A percentile compares a stretch with the other conserved stretches of the same genome.
These are phyloP conservation scores for Halocynthia aurantium DNA, from an alignment of 23 tunicate species.

Conservation along the genomic window DNA sequence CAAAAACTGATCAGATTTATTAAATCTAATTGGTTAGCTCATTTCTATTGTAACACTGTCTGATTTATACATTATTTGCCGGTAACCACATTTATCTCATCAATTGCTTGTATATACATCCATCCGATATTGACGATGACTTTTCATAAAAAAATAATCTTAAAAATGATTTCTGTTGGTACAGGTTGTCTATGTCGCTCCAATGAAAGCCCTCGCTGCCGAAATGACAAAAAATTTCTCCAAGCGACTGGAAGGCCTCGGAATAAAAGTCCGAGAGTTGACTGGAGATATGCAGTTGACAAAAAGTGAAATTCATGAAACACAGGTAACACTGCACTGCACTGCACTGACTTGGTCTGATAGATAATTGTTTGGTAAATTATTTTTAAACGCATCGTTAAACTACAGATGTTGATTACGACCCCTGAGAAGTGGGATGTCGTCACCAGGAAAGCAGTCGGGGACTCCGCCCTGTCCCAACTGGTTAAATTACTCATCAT, in stretches of 20 bases:
- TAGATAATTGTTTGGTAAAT: not conserved
- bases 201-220: constrained; percentile 99
- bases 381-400: no score
- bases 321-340: constrained; percentile 44
- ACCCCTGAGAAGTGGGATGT: constrained; percentile 99
- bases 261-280: constrained; percentile 79
- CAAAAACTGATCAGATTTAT: no score
- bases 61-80: no score
- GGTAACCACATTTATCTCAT: no score
- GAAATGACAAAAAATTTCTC: constrained; percentile 92
- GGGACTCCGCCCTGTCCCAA: constrained; percentile 75
- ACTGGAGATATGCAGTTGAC: constrained; percentile 98
- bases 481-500: constrained; percentile 83
- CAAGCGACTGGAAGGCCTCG: constrained; percentile 59
- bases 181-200: constrained; percentile 95
- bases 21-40: no score
- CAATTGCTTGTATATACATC: no score
- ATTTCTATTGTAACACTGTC: no score
- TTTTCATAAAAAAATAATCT: no score
- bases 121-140: no score
- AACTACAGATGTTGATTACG: constrained; percentile 77
- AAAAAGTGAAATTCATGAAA: constrained; percentile 78
- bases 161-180: not conserved
- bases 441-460: constrained; percentile 89
- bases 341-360: not conserved